A percentile compares a stretch with the other conserved stretches of the same genome.
These are phyloP conservation scores for Chymomyza caudatula DNA, from an alignment of 2,888 invertebrate species.

Conservation along the genomic window DNA sequence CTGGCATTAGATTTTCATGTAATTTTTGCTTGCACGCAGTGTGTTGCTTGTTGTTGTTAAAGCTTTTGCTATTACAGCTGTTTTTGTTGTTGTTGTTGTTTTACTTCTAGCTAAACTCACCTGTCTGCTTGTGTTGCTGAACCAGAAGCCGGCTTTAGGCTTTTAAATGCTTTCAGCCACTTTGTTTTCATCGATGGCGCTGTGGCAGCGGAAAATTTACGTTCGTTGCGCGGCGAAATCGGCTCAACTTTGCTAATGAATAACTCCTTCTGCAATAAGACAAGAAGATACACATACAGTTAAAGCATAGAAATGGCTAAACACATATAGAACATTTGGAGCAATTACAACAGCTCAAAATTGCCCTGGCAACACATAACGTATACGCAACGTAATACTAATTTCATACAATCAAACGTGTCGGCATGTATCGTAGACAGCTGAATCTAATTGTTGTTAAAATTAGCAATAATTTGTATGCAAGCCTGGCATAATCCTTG, in stretches of 20 bases:
- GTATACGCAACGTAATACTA: neutral
- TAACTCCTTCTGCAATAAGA: conserved; percentile 91
- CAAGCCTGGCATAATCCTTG: neutral
- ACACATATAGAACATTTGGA: no score
- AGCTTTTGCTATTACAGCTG: neutral
- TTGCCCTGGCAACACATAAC: neutral
- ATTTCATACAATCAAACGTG: neutral
- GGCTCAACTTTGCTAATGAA: conserved; percentile 88
- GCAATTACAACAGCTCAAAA: no score
- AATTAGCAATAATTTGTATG: neutral
- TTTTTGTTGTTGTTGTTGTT: neutral
- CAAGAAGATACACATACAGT: no score
- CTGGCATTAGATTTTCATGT: neutral
- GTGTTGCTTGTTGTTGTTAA: neutral
- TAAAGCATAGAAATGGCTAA: no score
- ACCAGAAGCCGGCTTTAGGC: conserved; percentile 89
- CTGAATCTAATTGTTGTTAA: neutral
- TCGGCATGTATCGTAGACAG: neutral
- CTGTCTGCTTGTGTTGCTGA: conserved; percentile 81
- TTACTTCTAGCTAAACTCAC: conserved; percentile 79
- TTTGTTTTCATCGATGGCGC: conserved; percentile 96
- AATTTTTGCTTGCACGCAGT: neutral
- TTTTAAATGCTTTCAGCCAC: conserved; percentile 98
- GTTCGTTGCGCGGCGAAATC: conserved; percentile 83
- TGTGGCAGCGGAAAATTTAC: conserved; percentile 91